Percentiles rank a stretch among this genome's conserved stretches.
phyloP scores from a whole-genome alignment of 2,888 invertebrate genomes.

The Nudaria mundana region DNA sequence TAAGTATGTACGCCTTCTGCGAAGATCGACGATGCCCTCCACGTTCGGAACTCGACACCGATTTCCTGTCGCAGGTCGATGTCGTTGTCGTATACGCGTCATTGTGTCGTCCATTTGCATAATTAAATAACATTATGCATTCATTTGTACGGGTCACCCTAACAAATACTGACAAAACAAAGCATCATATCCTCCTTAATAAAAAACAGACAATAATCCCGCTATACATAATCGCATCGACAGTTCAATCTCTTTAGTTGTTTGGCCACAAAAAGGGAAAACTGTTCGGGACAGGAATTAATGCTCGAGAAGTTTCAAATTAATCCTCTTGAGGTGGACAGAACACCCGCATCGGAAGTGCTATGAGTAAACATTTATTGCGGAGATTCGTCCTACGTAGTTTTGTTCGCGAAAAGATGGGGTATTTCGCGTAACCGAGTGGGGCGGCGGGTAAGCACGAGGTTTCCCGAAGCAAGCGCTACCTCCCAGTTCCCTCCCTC shows the following conservation, averaged over 20 bases:
- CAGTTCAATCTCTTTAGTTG: constrained; percentile 47
- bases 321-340: constrained; percentile 69
- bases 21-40: constrained; percentile 45
- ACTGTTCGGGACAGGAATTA: constrained; percentile 55
- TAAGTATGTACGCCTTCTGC: constrained; percentile 25
- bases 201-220: constrained; percentile 36
- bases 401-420: constrained; percentile 55
- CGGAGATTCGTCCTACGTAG: constrained; percentile 28
- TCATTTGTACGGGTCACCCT: constrained; percentile 64
- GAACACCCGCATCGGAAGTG: constrained; percentile 47
- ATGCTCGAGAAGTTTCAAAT: constrained; percentile 65
- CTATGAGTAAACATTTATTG: constrained; percentile 62
- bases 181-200: constrained; percentile 26
- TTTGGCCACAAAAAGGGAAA: constrained; percentile 62
- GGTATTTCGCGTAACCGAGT: constrained; percentile 49
- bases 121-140: constrained; percentile 76
- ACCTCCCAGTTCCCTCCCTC: constrained; percentile 61
- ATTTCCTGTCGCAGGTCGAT: constrained; percentile 66
- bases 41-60: constrained; percentile 59
- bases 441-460: constrained; percentile 44
- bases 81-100: constrained; percentile 56
- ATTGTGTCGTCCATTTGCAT: constrained; percentile 66
- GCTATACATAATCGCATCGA: constrained; percentile 46
- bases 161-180: constrained; percentile 54
- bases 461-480: constrained; percentile 62